Conservation (phyloP, 2,797 vertebrate genomes). For the Prunella strophiata region DNA sequence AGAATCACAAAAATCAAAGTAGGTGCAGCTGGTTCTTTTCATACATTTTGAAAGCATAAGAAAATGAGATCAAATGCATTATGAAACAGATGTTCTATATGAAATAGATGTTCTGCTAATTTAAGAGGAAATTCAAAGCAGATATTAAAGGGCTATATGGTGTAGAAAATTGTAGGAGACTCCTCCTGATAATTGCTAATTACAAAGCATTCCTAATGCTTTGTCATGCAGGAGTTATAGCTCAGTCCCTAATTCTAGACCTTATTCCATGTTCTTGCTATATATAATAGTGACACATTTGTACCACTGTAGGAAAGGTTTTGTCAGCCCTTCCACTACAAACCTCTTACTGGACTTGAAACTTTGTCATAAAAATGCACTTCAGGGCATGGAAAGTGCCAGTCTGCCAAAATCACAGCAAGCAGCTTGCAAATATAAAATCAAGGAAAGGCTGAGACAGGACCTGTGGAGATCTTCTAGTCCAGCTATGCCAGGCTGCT, state of each 20-base stretch:
- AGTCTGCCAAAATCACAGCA: background rate
- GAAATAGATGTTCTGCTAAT: constrained; percentile 46
- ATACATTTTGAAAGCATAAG: constrained; percentile 2
- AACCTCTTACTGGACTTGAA: background rate
- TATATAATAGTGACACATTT: background rate
- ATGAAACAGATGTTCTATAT: constrained; percentile 7
- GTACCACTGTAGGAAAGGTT: background rate
- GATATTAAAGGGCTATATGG: constrained; percentile 34
- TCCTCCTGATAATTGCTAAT: constrained; percentile 27
- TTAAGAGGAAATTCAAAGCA: constrained; percentile 61
- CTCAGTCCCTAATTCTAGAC: background rate
- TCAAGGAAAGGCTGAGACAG: background rate
- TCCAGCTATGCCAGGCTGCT: background rate
- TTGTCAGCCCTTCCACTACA: background rate
- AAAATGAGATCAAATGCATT: constrained; percentile 1
- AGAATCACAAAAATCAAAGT: background rate
- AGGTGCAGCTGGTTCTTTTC: background rate
- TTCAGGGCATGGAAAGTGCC: background rate
- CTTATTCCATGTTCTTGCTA: background rate
- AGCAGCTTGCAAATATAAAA: background rate
- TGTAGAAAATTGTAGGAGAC: constrained; percentile 41
- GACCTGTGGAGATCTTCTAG: background rate
- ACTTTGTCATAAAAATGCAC: background rate
- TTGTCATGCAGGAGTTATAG: background rate
- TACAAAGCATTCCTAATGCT: background rate